phyloP scores from a whole-genome alignment of 1,140 invertebrate species.

The Euwallacea similis region DNA sequence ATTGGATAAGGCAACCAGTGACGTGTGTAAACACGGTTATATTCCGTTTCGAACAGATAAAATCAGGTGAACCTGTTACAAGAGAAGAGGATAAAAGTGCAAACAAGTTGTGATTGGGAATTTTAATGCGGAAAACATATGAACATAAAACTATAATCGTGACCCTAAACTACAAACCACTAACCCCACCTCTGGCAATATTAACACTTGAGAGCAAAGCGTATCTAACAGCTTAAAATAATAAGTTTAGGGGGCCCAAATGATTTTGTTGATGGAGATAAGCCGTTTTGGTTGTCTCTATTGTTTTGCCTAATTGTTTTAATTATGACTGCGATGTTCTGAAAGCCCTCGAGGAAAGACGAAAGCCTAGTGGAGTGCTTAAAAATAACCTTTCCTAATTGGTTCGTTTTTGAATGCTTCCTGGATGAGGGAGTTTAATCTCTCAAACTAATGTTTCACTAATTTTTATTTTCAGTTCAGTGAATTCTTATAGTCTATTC shows the following conservation, averaged over 20 bases:
- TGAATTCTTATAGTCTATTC: not conserved
- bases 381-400: conserved; percentile 30
- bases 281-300: conserved; percentile 38
- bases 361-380: conserved; percentile 26
- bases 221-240: conserved; percentile 18
- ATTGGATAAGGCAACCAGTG: conserved; percentile 29
- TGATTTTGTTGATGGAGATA: conserved; percentile 36
- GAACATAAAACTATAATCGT: too few relatives aligned
- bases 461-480: conserved; percentile 2
- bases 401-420: conserved; percentile 6
- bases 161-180: too few relatives aligned
- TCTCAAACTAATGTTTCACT: conserved; percentile 1
- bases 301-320: conserved; percentile 37
- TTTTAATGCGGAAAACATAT: too few relatives aligned
- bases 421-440: conserved; percentile 3
- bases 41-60: conserved; percentile 2
- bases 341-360: conserved; percentile 19
- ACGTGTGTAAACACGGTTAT: conserved; percentile 25
- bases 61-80: not conserved
- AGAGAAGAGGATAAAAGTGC: too few relatives aligned
- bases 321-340: conserved; percentile 35
- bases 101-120: too few relatives aligned
- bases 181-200: not conserved
- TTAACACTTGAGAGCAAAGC: not conserved
- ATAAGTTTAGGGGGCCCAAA: conserved; percentile 27